Evolutionary conservation across 2,113 vertebrate species (phyloP), one percentile per base, ranked within the genome.

Genomic region (Sander lucioperca): DNA sequence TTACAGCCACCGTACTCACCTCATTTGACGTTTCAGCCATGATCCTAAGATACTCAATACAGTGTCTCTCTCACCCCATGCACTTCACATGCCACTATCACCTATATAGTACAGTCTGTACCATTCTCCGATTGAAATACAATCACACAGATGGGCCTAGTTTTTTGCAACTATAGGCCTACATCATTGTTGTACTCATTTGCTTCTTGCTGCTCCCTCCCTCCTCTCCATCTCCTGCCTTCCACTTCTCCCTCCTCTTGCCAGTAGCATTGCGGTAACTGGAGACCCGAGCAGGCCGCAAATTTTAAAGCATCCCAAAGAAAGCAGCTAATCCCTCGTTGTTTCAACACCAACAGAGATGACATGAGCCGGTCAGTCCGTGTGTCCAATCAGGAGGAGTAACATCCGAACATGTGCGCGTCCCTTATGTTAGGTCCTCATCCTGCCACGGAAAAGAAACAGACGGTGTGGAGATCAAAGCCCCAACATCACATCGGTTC

Each of bases 241-340:
- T 80, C 74, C 87, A 77, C 54, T 74, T 83, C 80, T 83, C 82
- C 85, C 84, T 80, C 84, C 80, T 82, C 69, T 84, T 59, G 64
- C 75, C 86, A 80, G 80, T 82, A 88, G 89, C 95, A 95, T 94
- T 95, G 95, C 95, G 90, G 94, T 92, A 94, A 88, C 84, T 39
- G 84, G 80, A 93, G 91, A 88, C 56, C 77, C 2, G 70, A 79
- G 79, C 88, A 93, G 92, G 94, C 93, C 91, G 89, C 91, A 82
- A n/a, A 66, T 70, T 80, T 67, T 79, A 51, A 65, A 86, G 69
- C 85, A 85, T 90, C 78, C 75, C 83, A 74, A n/a, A 82, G 74
- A 84, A 75, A 89, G 80, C 76, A 77, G 89, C 85, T 71, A 84
- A 85, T 89, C 43, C 19, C 74, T 77, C 36, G 71, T 62, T 27